Evolutionary conservation across 2,797 vertebrate species (phyloP).

Genomic region (Coccyzus lansbergi): DNA sequence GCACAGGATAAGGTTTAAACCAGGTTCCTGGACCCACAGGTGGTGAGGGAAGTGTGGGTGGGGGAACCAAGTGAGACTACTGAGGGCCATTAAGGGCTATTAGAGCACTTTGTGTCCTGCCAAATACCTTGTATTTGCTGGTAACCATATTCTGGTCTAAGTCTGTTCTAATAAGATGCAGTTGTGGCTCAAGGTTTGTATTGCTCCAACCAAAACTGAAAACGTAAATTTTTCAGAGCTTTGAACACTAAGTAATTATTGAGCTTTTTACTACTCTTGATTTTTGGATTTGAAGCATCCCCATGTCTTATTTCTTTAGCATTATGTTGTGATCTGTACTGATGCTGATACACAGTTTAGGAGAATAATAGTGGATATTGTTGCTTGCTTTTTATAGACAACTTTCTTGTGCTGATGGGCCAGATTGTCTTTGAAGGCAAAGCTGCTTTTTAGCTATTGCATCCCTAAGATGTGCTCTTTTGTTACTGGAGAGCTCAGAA

Average conservation of each 20-base stretch:
- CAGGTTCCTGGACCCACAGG: neutral
- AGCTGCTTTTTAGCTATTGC: constrained; percentile 17
- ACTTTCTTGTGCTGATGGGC: neutral
- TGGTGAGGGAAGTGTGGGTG: neutral
- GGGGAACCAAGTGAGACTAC: neutral
- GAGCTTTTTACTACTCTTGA: neutral
- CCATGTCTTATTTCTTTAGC: neutral
- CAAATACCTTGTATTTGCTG: neutral
- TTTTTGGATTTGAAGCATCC: neutral
- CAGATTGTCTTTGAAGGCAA: neutral
- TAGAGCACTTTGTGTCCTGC: neutral
- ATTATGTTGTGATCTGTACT: neutral
- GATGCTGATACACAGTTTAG: neutral
- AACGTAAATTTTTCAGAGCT: neutral
- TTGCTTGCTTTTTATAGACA: neutral
- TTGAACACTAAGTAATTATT: neutral
- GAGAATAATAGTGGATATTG: too few relatives aligned
- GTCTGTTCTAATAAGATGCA: neutral
- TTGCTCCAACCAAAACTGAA: neutral
- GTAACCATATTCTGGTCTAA: neutral
- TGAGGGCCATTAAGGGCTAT: neutral
- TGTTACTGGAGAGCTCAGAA: constrained; percentile 31
- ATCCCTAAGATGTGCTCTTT: constrained; percentile 29
- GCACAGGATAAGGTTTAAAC: neutral
- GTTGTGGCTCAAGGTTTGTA: neutral